phyloP scores from a whole-genome alignment of 2,888 invertebrate genomes.

The Toxonevra muliebris region DNA sequence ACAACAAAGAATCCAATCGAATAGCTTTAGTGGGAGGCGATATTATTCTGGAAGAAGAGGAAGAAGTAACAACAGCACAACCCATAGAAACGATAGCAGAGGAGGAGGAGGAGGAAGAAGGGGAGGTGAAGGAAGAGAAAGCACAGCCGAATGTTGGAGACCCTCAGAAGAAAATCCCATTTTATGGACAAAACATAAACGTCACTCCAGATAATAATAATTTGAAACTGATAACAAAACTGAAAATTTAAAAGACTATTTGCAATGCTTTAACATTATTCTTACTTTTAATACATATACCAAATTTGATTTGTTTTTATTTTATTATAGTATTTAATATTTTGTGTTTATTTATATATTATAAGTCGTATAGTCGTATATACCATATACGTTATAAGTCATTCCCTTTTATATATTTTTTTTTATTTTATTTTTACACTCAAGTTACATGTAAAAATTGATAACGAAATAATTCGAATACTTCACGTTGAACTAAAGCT shows the following conservation, averaged over 20 bases:
- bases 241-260: conserved; percentile 59
- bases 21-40: conserved; percentile 61
- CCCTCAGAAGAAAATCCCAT: conserved; percentile 54
- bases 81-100: conserved; percentile 4
- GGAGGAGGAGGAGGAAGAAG: conserved; percentile 15
- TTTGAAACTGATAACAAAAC: conserved; percentile 50
- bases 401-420: too few relatives aligned
- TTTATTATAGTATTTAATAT: too few relatives aligned
- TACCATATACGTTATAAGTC: too few relatives aligned
- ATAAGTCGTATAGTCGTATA: too few relatives aligned
- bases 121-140: conserved; percentile 11
- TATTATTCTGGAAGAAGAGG: conserved; percentile 63
- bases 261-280: conserved; percentile 54
- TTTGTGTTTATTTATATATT: too few relatives aligned
- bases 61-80: conserved; percentile 42
- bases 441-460: too few relatives aligned
- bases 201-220: conserved; percentile 52
- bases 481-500: too few relatives aligned
- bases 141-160: conserved; percentile 27
- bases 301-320: too few relatives aligned
- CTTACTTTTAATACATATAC: conserved; percentile 4
- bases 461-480: too few relatives aligned
- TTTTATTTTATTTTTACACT: too few relatives aligned
- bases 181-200: conserved; percentile 55
- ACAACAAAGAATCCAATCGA: conserved; percentile 48